A percentile compares a stretch with the other conserved stretches of the same genome.
Evolutionary conservation across 2,888 invertebrate species (phyloP).

Genomic region (Apeira syringaria): DNA sequence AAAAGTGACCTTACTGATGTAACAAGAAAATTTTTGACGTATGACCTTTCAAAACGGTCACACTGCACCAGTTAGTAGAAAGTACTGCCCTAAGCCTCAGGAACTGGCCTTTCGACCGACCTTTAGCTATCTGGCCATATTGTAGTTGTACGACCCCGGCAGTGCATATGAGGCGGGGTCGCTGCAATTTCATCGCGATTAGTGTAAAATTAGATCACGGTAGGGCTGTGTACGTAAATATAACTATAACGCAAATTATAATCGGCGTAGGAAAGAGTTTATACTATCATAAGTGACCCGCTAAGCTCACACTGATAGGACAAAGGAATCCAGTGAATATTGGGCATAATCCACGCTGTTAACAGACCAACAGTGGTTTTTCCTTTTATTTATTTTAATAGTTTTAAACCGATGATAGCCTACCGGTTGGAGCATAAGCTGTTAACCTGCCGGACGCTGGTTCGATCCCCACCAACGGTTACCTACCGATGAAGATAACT

Average conservation of each 20-base stretch:
- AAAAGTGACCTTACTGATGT: slow-evolving; percentile 18
- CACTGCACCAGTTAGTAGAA: slow-evolving; percentile 76
- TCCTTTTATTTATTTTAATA: too few species aligned
- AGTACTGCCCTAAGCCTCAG: slow-evolving; percentile 64
- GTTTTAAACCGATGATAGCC: too few species aligned
- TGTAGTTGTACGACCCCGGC: slow-evolving; percentile 59
- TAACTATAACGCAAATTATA: neutral
- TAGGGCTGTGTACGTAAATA: neutral
- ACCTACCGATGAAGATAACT: too few species aligned
- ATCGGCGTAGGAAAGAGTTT: neutral
- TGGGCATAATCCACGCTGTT: too few species aligned
- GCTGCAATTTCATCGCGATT: slow-evolving; percentile 23
- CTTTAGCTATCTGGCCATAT: slow-evolving; percentile 57
- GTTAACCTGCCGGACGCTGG: too few species aligned
- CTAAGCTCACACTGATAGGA: too few species aligned
- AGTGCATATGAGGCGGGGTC: slow-evolving; percentile 33
- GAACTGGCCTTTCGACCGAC: slow-evolving; percentile 73
- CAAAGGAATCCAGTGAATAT: too few species aligned
- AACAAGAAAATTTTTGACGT: slow-evolving; percentile 41
- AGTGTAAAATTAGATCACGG: slow-evolving; percentile 16
- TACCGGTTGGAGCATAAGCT: too few species aligned
- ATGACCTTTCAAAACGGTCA: slow-evolving; percentile 45
- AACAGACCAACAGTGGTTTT: too few species aligned
- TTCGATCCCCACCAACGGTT: too few species aligned
- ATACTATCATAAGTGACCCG: too few species aligned